Evolutionary conservation across 2,113 vertebrate species (phyloP).

Genomic region (Corvus cornix): DNA sequence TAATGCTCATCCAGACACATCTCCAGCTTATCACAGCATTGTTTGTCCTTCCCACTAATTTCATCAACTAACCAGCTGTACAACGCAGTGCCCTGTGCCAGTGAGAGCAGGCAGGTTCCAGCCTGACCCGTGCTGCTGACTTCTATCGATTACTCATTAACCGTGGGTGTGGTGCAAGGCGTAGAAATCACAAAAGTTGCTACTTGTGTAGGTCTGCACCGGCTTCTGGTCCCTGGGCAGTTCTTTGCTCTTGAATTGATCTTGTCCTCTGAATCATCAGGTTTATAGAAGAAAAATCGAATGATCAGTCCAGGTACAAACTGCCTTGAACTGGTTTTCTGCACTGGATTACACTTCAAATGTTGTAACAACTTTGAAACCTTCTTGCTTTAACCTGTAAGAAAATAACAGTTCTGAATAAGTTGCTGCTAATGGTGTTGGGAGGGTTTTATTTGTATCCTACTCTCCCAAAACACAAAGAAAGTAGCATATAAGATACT

Average conservation of each 20-base stretch:
- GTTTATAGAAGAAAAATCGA: background rate
- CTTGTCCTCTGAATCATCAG: background rate
- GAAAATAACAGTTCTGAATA: background rate
- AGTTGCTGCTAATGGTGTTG: background rate
- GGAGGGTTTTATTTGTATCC: background rate
- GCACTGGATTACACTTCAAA: background rate
- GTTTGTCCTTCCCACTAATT: background rate
- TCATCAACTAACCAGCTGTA: background rate
- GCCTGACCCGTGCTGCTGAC: background rate
- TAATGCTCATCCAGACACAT: background rate
- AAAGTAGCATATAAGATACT: background rate
- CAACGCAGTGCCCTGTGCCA: background rate
- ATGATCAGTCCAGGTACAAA: background rate
- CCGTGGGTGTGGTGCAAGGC: background rate
- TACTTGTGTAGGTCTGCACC: rapidly evolving
- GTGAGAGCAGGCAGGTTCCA: background rate
- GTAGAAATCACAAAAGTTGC: background rate
- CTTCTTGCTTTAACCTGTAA: background rate
- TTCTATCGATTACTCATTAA: background rate
- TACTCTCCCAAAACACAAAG: background rate
- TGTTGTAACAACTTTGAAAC: background rate
- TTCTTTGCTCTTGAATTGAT: background rate
- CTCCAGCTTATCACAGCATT: background rate
- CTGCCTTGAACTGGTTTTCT: background rate
- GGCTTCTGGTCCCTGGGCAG: background rate